Evolutionary conservation across 2,797 vertebrate genomes (phyloP).

Genomic region (Hipposideros larvatus): DNA sequence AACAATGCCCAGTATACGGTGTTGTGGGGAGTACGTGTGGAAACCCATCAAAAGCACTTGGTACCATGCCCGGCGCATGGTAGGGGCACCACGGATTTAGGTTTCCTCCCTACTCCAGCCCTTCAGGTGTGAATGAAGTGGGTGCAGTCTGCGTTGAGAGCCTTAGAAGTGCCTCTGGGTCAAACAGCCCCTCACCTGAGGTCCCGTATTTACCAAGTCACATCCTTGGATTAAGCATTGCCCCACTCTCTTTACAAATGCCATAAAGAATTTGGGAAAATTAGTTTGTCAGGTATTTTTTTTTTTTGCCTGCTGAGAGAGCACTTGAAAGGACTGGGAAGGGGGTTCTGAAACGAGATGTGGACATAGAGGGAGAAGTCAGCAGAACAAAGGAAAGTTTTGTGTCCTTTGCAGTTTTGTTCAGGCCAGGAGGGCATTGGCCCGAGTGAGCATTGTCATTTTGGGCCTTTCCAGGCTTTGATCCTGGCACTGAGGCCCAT

Average conservation of each 20-base stretch:
- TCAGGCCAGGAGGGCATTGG: background rate
- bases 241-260: background rate
- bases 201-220: no score
- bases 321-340: background rate
- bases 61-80: fast-evolving
- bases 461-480: background rate
- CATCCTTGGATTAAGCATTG: fast-evolving
- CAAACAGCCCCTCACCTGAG: background rate
- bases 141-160: background rate
- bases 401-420: background rate
- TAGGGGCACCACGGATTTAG: background rate
- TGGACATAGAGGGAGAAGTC: background rate
- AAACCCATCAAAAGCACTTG: background rate
- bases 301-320: background rate
- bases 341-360: background rate
- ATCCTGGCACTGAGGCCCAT: background rate
- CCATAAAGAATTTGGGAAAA: background rate
- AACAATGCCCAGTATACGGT: background rate
- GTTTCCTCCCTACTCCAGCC: background rate
- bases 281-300: background rate
- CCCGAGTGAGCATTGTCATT: background rate
- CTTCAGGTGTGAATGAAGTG: background rate
- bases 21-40: background rate
- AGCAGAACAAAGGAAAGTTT: background rate
- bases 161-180: background rate